Conservation (phyloP, 2,888 invertebrate genomes). For the Pachymerium ferrugineum region DNA sequence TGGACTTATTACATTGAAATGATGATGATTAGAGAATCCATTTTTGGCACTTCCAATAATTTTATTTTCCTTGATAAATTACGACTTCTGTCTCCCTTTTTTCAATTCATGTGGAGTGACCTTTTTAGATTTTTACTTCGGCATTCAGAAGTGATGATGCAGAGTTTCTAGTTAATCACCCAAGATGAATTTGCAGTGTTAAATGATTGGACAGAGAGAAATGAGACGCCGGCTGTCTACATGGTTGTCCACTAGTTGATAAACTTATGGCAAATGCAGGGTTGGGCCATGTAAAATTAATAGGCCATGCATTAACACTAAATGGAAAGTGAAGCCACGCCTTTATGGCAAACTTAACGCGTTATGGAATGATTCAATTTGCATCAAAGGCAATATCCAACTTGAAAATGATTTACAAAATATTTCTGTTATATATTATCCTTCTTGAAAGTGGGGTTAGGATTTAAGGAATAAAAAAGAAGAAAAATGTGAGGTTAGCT, state of each 20-base stretch:
- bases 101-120: too few species aligned
- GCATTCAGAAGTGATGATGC: conserved; percentile 9
- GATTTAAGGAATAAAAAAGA: not conserved
- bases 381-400: too few species aligned
- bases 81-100: too few species aligned
- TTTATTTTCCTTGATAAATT: too few species aligned
- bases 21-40: too few species aligned
- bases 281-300: conserved; percentile 14
- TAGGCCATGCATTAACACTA: not conserved
- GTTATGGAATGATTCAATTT: not conserved
- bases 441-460: too few species aligned
- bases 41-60: too few species aligned
- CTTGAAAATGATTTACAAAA: too few species aligned
- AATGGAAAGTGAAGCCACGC: conserved; percentile 10
- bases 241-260: not conserved
- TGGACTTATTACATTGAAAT: too few species aligned
- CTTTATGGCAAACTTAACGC: conserved; percentile 6
- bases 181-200: not conserved
- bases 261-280: not conserved
- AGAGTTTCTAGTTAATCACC: not conserved
- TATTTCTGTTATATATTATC: too few species aligned
- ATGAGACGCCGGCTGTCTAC: not conserved
- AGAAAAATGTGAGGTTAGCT: not conserved
- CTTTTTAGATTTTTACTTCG: too few species aligned
- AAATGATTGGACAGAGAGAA: not conserved